These are phyloP conservation scores for Rhodinocichla rosea DNA, from an alignment of 2,113 vertebrate species.

Conservation along the genomic window DNA sequence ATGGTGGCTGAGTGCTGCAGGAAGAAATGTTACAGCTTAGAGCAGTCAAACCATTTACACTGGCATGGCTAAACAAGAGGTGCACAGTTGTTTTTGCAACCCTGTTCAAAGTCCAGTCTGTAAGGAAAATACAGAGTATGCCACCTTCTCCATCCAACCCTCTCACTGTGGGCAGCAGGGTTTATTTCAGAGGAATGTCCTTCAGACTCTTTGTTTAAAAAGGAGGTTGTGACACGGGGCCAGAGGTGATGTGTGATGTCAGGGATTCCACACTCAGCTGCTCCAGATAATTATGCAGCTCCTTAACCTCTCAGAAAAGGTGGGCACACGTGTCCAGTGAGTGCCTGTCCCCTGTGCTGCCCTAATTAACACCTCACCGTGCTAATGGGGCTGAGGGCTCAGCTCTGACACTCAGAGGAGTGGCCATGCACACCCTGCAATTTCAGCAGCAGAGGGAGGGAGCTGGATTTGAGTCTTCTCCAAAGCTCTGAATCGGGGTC, in stretches of 20 bases:
- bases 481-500: neutral
- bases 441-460: neutral
- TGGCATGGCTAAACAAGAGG: neutral
- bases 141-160: neutral
- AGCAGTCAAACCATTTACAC: neutral
- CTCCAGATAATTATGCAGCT: neutral
- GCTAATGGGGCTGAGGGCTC: neutral
- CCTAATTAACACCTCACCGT: neutral
- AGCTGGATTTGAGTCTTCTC: neutral
- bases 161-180: neutral
- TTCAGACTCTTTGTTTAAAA: neutral
- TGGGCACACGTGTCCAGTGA: neutral
- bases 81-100: neutral
- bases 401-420: neutral
- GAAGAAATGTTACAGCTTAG: neutral
- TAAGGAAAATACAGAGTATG: neutral
- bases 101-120: neutral
- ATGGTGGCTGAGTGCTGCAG: neutral
- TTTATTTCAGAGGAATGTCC: neutral
- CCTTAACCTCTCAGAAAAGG: neutral
- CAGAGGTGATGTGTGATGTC: neutral
- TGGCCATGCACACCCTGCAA: neutral
- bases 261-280: neutral
- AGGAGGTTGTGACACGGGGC: neutral
- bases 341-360: neutral